Conservation (phyloP, 2,113 vertebrate species). For the Anoura caudifer region DNA sequence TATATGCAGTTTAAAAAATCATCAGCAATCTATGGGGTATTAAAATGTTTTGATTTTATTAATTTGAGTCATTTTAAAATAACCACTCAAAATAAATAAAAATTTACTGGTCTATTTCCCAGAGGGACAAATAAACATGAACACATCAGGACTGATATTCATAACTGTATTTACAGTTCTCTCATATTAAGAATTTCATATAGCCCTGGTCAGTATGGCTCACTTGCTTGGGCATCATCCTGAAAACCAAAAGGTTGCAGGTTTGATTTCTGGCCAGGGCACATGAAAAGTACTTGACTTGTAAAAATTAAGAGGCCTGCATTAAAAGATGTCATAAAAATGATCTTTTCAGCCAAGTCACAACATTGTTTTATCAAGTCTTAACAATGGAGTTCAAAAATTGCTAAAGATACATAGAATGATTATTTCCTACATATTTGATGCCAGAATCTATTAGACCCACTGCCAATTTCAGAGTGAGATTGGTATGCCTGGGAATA, state of each 20-base stretch:
- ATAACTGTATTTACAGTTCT: not conserved
- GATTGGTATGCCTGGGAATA: not conserved
- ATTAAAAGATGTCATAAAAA: conserved; percentile 19
- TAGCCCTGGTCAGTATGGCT: not conserved
- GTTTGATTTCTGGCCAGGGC: not conserved
- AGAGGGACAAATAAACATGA: not conserved
- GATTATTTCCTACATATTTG: not conserved
- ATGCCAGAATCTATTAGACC: not conserved
- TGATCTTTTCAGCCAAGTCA: not conserved
- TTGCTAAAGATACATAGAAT: not conserved
- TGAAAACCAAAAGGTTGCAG: too few species aligned
- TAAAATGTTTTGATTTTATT: conserved; percentile 12
- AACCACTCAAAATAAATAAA: not conserved
- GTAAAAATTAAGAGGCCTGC: not conserved
- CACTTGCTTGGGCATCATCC: too few species aligned
- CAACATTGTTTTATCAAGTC: not conserved
- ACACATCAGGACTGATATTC: not conserved
- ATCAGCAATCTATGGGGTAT: not conserved
- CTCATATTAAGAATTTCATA: not conserved
- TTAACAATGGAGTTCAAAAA: not conserved
- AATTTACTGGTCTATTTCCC: not conserved
- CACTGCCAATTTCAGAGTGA: not conserved
- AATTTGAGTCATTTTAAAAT: not conserved
- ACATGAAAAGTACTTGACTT: not conserved
- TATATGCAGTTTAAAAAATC: not conserved